Evolutionary conservation across 2,888 invertebrate genomes (phyloP), one percentile per base, ranked within the genome.

Genomic region (Galerucella calmariensis): DNA sequence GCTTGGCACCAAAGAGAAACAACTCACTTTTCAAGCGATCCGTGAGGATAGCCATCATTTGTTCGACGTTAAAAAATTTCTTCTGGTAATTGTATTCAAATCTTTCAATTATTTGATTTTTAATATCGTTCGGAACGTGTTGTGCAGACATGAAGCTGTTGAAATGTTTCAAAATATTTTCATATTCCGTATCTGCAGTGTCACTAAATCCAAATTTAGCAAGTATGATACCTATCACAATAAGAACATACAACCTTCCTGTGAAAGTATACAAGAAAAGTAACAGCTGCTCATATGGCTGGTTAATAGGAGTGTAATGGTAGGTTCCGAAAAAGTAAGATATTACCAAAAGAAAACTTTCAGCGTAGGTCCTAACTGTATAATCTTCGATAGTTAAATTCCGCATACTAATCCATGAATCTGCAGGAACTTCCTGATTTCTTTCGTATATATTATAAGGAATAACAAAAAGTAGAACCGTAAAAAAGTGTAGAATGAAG

Each of bases 21-120:
- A 90, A 86, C 75, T 89, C 89, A 62, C 88, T 84, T 2, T 84
- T 79, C 9, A 88, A 77, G 68, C 86, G 85, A 10, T 88, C 86
- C 78, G 84, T 81, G 16, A 83, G 72, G 0, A 83, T 83, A 12
- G 77, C 74, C 27, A 84, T 70, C 11, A 67, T 44, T 9, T 79
- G 83, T 1, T 87, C 85, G 74, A 91, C 90, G 77, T 88, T 88
- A 82, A 89, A 91, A 79, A 89, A 90, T 46, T 85, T 85, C 72
- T 88, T 88, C 78, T 89, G 89, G 79, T 88, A 91, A 67, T 87
- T 87, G 81, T 89, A 89, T 69, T 88, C 86, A 80, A 90, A 91
- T 81, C 89, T 90, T 10, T 85, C 84, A 5, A 87, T 81, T 8
- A 91, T 84, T 9, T 89, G 87, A 51, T 87, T 83, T 80, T 88